A percentile compares a stretch with the other conserved stretches of the same genome.
These are phyloP conservation scores for Fregata magnificens DNA, from an alignment of 2,113 vertebrate species.

Conservation along the genomic window DNA sequence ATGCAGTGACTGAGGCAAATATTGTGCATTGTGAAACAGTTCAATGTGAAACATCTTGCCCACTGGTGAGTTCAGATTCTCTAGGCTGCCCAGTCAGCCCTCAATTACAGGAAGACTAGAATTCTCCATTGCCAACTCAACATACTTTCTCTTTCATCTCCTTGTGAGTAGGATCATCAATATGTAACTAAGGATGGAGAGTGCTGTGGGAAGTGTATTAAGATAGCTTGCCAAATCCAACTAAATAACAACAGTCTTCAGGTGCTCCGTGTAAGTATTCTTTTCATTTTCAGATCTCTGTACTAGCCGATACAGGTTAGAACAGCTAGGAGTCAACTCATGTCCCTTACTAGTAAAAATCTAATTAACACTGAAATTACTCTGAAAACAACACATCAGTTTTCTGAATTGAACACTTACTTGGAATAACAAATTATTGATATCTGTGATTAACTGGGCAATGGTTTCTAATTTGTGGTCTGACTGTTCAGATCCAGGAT, in stretches of 20 bases:
- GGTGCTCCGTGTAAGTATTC: conserved; percentile 63
- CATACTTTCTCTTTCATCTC: not conserved
- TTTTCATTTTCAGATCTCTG: not conserved
- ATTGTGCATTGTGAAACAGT: conserved; percentile 57
- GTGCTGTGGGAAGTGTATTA: conserved; percentile 85
- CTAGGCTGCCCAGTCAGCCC: not conserved
- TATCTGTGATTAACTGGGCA: not conserved
- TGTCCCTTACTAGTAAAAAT: not conserved
- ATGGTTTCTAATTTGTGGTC: not conserved
- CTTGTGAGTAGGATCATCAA: conserved; percentile 70
- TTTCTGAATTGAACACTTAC: not conserved
- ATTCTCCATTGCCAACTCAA: not conserved
- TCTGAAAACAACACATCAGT: not conserved
- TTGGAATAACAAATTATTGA: not conserved
- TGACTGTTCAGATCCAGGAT: not conserved
- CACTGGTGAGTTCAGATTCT: conserved; percentile 40
- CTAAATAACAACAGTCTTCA: conserved; percentile 39
- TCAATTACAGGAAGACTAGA: not conserved
- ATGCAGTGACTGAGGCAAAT: conserved; percentile 43
- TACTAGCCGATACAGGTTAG: not conserved
- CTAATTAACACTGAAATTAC: not conserved
- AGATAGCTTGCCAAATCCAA: conserved; percentile 67
- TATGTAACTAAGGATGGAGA: conserved; percentile 42
- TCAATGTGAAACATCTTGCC: conserved; percentile 73
- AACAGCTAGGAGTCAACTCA: not conserved